Evolutionary conservation across 2,113 vertebrate species (phyloP), one percentile per base, ranked within the genome.

Genomic region (Anoura caudifer): DNA sequence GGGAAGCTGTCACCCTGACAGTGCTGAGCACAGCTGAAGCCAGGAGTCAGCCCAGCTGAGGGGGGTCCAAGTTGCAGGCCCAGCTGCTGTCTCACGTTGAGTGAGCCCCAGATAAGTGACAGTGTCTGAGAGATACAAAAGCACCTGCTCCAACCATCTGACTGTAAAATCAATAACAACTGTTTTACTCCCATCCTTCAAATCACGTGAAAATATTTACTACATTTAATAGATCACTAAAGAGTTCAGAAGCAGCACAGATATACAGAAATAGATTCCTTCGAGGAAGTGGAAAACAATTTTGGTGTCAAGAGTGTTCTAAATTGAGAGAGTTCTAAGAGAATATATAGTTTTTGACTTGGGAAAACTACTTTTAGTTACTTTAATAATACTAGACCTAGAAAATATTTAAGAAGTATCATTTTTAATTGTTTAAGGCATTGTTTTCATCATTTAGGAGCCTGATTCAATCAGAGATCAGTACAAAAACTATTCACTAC

Each of bases 381-480:
- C 22, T 76, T 95, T 73, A 76, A 73, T 85, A 80, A 67, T 8
- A 70, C 26, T 31, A 83, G 7, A 43, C 1, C 43, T 92, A 91
- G 26, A 73, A 36, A 95, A 63, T 56, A 80, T 72, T 92, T 87
- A 22, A 80, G 41, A 84, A 36, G 38, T 63, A 45, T 47, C 12
- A 69, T 81, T 90, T 90, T 92, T 87, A 36, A n/a, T 50, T 70
- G 31, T 72, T 79, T 54, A 47, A 90, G 83, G 54, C 14, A 81
- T 22, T 56, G 1, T 59, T 85, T 75, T 87, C 38, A 69, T 14
- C 16, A 84, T 28, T 95, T 67, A 81, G 5, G 76, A 73, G 17
- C 24, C 8, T 69, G 4, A 65, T 65, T 95, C 26, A 92, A 17
- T 94, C 26, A 90, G 33, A 83, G 77, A 87, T 72, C 15, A 67